phyloP scores from a whole-genome alignment of 2,797 vertebrate genomes.

The Lerista edwardsae region DNA sequence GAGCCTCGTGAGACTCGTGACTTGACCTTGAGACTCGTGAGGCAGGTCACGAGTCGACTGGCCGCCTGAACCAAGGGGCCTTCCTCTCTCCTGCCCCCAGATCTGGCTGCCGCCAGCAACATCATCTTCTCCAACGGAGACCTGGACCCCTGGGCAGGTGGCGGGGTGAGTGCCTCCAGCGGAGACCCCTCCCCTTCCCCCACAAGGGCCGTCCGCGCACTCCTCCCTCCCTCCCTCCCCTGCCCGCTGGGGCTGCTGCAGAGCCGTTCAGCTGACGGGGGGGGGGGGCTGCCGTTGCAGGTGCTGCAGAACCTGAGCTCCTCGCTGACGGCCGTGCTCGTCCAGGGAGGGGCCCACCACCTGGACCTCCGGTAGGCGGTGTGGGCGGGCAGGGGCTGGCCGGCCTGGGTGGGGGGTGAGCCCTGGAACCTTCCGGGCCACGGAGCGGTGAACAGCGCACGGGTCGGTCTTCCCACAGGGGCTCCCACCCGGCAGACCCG shows the following conservation, averaged over 20 bases:
- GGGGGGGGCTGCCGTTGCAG: slow-evolving; percentile 74
- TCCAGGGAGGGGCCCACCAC: slow-evolving; percentile 91
- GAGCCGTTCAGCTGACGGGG: not conserved
- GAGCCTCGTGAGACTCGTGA: too few species aligned
- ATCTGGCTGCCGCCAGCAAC: slow-evolving; percentile 86
- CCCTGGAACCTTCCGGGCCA: too few species aligned
- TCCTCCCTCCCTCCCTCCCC: too few species aligned
- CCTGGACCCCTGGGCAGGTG: slow-evolving; percentile 93
- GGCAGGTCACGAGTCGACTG: too few species aligned
- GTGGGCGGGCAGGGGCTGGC: not conserved
- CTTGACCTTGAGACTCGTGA: too few species aligned
- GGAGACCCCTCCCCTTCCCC: not conserved
- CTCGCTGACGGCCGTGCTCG: slow-evolving; percentile 82
- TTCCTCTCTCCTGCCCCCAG: slow-evolving; percentile 69
- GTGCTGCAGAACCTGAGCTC: slow-evolving; percentile 82
- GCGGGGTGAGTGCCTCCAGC: slow-evolving; percentile 82
- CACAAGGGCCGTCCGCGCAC: too few species aligned
- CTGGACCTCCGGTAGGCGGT: slow-evolving; percentile 87
- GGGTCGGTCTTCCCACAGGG: slow-evolving; percentile 72
- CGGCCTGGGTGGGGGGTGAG: too few species aligned
- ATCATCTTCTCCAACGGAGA: slow-evolving; percentile 96
- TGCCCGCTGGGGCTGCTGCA: not conserved
- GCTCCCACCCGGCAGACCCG: slow-evolving; percentile 82
- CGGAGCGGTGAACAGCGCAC: not conserved
- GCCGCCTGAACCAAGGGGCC: not conserved